phyloP scores from a whole-genome alignment of 2,888 invertebrate genomes.

The Lasioglossum vierecki region DNA sequence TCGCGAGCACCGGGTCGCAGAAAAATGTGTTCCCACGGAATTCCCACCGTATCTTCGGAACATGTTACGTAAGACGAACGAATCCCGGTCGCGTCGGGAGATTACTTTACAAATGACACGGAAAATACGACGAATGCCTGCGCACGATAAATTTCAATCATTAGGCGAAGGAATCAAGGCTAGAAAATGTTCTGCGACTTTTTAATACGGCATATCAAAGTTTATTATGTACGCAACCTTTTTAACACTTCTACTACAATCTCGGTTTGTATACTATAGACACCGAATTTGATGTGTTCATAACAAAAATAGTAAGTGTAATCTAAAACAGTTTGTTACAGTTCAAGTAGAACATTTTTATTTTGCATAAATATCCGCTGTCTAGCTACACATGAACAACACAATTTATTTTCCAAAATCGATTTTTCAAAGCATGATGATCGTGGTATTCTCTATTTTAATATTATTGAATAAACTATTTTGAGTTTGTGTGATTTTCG shows the following conservation, averaged over 20 bases:
- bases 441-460: too few species aligned
- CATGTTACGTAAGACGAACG: not conserved
- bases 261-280: not conserved
- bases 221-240: not conserved
- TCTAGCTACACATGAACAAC: not conserved
- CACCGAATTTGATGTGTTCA: too few species aligned
- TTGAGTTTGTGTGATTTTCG: too few species aligned
- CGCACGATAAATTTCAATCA: not conserved
- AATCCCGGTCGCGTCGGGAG: not conserved
- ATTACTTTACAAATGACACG: conserved; percentile 36
- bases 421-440: not conserved
- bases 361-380: too few species aligned
- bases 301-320: too few species aligned
- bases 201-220: not conserved
- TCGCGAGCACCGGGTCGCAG: not conserved
- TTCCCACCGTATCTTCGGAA: not conserved
- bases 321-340: too few species aligned
- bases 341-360: too few species aligned
- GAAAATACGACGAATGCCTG: not conserved
- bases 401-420: not conserved
- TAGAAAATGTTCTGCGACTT: not conserved
- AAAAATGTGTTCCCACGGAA: conserved; percentile 29
- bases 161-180: not conserved
- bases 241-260: not conserved
- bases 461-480: too few species aligned